These are phyloP conservation scores for Bolinopsis microptera DNA, from an alignment of 37 sponge, comb jelly and placozoan genomes.

Conservation along the genomic window DNA sequence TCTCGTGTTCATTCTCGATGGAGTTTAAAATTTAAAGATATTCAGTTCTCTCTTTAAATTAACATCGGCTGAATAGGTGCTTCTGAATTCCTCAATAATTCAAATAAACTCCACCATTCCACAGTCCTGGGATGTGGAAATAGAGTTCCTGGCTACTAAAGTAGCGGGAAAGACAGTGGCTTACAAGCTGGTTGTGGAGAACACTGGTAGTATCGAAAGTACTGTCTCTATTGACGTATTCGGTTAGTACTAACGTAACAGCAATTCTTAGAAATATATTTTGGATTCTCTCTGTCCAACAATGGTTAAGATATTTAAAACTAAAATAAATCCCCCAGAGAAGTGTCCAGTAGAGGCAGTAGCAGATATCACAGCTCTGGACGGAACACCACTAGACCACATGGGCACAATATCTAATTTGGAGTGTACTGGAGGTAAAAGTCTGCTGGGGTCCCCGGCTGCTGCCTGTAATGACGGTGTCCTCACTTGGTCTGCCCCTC, in stretches of 20 bases:
- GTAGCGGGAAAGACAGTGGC: neutral
- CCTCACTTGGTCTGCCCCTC: neutral
- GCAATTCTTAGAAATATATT: too few relatives aligned
- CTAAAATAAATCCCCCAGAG: neutral
- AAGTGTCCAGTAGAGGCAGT: neutral
- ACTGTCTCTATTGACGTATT: neutral
- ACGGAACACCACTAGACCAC: neutral
- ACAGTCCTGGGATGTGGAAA: neutral
- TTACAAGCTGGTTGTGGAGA: neutral
- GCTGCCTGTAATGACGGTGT: conserved; percentile 15
- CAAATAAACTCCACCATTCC: too few relatives aligned
- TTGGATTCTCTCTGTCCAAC: too few relatives aligned
- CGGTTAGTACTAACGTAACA: too few relatives aligned
- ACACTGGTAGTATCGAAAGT: neutral
- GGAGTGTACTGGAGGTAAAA: neutral
- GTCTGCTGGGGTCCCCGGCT: neutral
- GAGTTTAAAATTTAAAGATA: too few relatives aligned
- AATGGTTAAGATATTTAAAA: too few relatives aligned
- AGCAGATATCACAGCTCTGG: neutral
- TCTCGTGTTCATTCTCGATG: too few relatives aligned
- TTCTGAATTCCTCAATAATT: too few relatives aligned
- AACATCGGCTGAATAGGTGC: too few relatives aligned
- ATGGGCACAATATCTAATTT: neutral
- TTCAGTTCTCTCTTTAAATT: too few relatives aligned
- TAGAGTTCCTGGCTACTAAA: neutral